Base-by-base conservation (phyloP, 2,113 vertebrate species). In the Eira barbara region DNA sequence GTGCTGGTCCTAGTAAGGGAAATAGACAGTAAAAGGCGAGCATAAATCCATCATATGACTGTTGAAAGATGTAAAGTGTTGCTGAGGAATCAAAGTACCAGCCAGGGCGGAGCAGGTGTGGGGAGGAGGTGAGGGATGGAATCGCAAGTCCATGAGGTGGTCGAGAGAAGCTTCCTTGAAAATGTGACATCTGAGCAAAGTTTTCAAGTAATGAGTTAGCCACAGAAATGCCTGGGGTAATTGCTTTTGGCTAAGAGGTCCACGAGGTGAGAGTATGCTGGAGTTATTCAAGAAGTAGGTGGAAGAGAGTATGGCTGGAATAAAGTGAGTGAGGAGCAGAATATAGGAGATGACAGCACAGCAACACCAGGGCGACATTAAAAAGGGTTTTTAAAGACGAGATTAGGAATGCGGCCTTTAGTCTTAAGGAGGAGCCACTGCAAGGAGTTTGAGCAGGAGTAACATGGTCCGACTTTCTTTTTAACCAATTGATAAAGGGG, bases 101-200 rank as follows among this genome's bases (percentile, higher is more conserved):
- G 27, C 42, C 13, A 57, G 0, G 63, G 31, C 2, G 0, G 31
- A 6, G 0, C 3, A n/a, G 1, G 31, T 34, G 63, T 3, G 4
- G 4, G 17, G 7, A 6, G 12, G 47, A 42, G n/a, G 39, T 3
- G 2, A 25, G 21, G 31, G 36, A 20, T 21, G 12, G 49, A 83
- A 42, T 1, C n/a, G 6, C 13, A 76, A 15, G 39, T 55, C 34
- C 18, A 49, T 10, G 25, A 69, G 13, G 21, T 21, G 7, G 6
- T 34, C 7, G 17, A 42, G 13, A 65, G 63, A 79, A 82, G 7
- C 36, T 4, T 87, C 15, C 2, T 85, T 82, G 25, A 59, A 88
- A 67, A 67, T 13, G 15, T 47, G 45, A 59, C 65, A 59, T 27
- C 11, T 12, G 31, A 86, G 0, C 29, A 36, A 69, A 89, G 7